Base-by-base conservation (phyloP, 2,888 invertebrate genomes). In the Clivina fossor region DNA sequence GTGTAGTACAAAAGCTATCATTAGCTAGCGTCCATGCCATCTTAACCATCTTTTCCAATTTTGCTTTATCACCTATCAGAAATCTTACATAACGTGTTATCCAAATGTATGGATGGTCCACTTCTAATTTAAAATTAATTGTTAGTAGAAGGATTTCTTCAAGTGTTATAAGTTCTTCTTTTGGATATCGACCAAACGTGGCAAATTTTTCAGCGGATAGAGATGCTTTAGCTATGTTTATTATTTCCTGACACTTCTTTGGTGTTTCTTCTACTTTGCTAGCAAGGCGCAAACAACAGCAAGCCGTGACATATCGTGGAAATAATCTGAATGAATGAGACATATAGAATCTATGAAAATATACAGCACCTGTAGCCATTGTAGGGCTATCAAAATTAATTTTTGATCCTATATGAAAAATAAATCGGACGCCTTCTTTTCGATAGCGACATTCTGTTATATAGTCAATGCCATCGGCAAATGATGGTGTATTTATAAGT, bases 201-300 rank as follows among this genome's bases (percentile, higher is more conserved):
- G 82, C 78, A 69, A 93, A 95, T 72, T 93, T 91, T 58, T 85
- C 82, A 60, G 93, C 90, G 3, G 86, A 86, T 26, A 97, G 77
- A 58, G 93, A 77, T 49, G 82, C 80, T 65, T 89, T 85, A 0
- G 95, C 94, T 53, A 87, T 90, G 76, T 89, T 90, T 51, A 98
- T 93, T 44, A 99, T 93, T 74, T 99, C 98, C 73, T 92, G 90
- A 74, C 96, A 96, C 77, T 99, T 99, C 74, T 99, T 99, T 49
- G 99, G 99, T n/a, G 98, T 99, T 77, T 99, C 99, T 74, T 99
- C 99, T 9, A 98, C 97, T 81, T 99, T 99, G 0, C 99, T 99
- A 62, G 99, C 98, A 65, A 99, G 77, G 72, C 99, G 94, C 56
- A 99, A 77, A 70, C 97, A 98, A 71, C 95, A 95, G 67, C 97